A percentile compares a stretch with the other conserved stretches of the same genome.
Conservation (phyloP, 1,140 invertebrate genomes). For the Paraescarpia echinospica region DNA sequence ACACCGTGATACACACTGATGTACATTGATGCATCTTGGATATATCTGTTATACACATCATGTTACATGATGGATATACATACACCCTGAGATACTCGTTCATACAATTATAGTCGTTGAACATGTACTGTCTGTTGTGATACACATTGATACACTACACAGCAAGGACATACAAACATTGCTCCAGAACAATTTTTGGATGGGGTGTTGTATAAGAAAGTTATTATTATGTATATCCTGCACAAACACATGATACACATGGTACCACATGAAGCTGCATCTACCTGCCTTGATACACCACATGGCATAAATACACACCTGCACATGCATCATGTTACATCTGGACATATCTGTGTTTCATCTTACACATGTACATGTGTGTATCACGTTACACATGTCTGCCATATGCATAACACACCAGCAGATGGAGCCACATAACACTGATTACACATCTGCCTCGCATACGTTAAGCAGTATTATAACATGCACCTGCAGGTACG, state of each 20-base stretch:
- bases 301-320: not conserved
- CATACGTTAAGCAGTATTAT: not conserved
- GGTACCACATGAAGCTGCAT: not conserved
- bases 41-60: not conserved
- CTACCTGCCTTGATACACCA: not conserved
- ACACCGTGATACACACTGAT: not conserved
- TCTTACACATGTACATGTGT: not conserved
- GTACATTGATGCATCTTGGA: not conserved
- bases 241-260: not conserved
- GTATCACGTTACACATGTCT: not conserved
- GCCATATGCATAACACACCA: not conserved
- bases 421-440: not conserved
- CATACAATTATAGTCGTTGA: too few relatives aligned
- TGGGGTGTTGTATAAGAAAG: too few relatives aligned
- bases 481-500: conserved; percentile 1
- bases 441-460: not conserved
- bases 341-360: not conserved
- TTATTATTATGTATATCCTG: too few relatives aligned
- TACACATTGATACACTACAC: not conserved
- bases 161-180: not conserved
- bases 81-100: too few relatives aligned
- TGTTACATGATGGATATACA: not conserved
- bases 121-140: not conserved
- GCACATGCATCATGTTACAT: not conserved
- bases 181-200: too few relatives aligned